These are phyloP conservation scores for Liparis tanakae DNA, from an alignment of 2,797 vertebrate genomes.

Conservation along the genomic window DNA sequence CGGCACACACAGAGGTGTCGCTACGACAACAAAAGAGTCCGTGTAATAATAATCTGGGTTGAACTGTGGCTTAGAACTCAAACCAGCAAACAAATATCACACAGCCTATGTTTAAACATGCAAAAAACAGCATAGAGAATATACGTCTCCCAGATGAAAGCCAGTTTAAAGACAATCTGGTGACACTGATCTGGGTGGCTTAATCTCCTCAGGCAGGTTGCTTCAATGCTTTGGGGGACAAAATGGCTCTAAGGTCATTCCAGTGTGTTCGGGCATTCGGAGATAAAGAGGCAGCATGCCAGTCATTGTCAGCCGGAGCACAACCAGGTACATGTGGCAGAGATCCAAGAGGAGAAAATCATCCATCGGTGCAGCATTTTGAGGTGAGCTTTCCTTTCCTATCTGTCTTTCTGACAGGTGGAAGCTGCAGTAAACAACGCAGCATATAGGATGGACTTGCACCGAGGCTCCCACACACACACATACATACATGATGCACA, in stretches of 20 bases:
- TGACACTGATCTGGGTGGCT: conserved; percentile 1
- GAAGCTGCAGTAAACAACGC: not conserved
- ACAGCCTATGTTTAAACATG: not conserved
- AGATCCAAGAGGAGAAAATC: conserved; percentile 41
- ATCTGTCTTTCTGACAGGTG: conserved; percentile 46
- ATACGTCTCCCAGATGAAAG: conserved; percentile 3
- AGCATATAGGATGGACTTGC: not conserved
- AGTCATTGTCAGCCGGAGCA: conserved; percentile 59
- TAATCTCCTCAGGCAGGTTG: conserved; percentile 29
- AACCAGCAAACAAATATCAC: not conserved
- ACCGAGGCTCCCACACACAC: not conserved
- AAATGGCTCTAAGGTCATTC: conserved; percentile 34
- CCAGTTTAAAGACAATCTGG: not conserved
- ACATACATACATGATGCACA: not conserved
- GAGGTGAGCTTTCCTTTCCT: conserved; percentile 12
- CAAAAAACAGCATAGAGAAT: not conserved
- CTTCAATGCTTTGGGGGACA: conserved; percentile 25
- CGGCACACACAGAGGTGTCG: not conserved
- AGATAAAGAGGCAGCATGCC: conserved; percentile 60
- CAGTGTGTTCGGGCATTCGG: conserved; percentile 28
- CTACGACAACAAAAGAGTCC: not conserved
- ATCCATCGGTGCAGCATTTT: conserved; percentile 31
- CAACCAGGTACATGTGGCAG: conserved; percentile 40
- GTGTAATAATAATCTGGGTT: not conserved
- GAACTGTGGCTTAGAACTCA: not conserved